These are phyloP conservation scores for Jacana jacana DNA, from an alignment of 2,113 vertebrate species.

Conservation along the genomic window DNA sequence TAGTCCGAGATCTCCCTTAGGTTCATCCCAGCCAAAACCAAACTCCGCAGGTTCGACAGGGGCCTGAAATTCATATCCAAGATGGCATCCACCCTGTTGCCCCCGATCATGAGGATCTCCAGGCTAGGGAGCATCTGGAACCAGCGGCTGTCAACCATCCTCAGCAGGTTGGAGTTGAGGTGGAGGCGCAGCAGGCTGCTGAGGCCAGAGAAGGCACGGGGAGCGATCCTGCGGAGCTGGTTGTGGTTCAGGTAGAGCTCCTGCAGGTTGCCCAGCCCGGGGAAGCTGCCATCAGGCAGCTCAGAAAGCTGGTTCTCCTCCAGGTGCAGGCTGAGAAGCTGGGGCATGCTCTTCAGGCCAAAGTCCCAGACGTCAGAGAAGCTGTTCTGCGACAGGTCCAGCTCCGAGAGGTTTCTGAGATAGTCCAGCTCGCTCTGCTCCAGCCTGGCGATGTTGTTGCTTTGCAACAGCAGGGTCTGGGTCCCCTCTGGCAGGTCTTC, in stretches of 20 bases:
- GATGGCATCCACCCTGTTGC: constrained; percentile 87
- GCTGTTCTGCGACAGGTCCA: constrained; percentile 92
- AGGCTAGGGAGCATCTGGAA: constrained; percentile 84
- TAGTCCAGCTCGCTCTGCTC: constrained; percentile 75
- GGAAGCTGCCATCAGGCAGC: constrained; percentile 84
- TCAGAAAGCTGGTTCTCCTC: constrained; percentile 88
- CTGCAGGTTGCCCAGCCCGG: constrained; percentile 81
- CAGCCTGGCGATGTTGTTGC: constrained; percentile 84
- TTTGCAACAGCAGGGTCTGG: constrained; percentile 89
- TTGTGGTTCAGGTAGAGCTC: constrained; percentile 96
- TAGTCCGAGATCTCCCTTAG: constrained; percentile 83
- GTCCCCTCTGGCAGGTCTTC: constrained; percentile 77
- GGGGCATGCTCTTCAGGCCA: constrained; percentile 72
- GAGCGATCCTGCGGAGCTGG: constrained; percentile 82
- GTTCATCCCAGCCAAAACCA: constrained; percentile 90
- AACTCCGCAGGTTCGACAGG: constrained; percentile 83
- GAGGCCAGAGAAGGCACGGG: constrained; percentile 83
- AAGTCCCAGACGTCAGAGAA: constrained; percentile 77
- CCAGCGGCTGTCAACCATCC: constrained; percentile 83
- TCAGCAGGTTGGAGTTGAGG: constrained; percentile 90
- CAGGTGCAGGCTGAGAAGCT: constrained; percentile 87
- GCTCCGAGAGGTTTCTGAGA: constrained; percentile 87
- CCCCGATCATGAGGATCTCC: constrained; percentile 93
- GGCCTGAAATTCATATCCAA: constrained; percentile 86
- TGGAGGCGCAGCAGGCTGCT: constrained; percentile 84